Percentiles rank a stretch among this genome's conserved stretches.
These are phyloP conservation scores for Adoxophyes honmai DNA, from an alignment of 1,140 invertebrate genomes.

Conservation along the genomic window DNA sequence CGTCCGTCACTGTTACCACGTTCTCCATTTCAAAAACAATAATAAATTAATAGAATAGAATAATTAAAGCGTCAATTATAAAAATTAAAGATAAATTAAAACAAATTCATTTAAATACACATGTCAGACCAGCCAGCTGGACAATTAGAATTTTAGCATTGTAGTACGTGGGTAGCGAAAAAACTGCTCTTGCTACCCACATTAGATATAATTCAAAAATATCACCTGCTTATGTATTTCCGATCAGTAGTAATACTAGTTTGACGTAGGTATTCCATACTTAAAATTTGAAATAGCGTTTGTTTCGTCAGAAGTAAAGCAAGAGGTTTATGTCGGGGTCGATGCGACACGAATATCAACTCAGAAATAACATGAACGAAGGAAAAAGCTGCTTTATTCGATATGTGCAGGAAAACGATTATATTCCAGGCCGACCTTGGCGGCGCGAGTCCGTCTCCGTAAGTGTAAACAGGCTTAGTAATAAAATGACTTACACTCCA, in stretches of 20 bases:
- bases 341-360: neutral
- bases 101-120: conserved; percentile 17
- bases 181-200: too few species aligned
- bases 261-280: too few species aligned
- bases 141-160: neutral
- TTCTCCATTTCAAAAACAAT: conserved; percentile 37
- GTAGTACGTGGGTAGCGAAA: neutral
- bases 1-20: conserved; percentile 36
- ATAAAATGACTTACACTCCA: neutral
- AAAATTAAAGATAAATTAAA: conserved; percentile 17
- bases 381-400: neutral
- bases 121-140: conserved; percentile 18
- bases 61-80: conserved; percentile 11
- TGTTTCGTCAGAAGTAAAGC: too few species aligned
- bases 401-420: neutral
- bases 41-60: conserved; percentile 19
- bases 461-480: neutral
- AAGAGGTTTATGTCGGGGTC: neutral
- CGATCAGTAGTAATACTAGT: too few species aligned
- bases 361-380: neutral
- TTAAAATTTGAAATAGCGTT: too few species aligned
- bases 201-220: too few species aligned
- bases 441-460: too few species aligned
- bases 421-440: neutral
- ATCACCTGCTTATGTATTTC: too few species aligned